phyloP scores from a whole-genome alignment of 2,888 invertebrate genomes.

The Athripsodes cinereus region DNA sequence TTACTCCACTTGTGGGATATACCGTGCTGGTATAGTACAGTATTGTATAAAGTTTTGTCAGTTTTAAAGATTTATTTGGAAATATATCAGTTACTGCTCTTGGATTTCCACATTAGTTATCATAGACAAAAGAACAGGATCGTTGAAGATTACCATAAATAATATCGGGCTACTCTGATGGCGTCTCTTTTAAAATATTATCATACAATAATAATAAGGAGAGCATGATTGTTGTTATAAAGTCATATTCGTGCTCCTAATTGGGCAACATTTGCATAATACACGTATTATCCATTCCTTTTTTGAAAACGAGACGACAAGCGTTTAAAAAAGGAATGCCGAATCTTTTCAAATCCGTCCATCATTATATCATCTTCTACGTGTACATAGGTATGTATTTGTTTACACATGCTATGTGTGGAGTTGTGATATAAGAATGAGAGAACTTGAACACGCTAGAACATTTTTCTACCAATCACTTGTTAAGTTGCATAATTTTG shows the following conservation, averaged over 20 bases:
- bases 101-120: neutral
- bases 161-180: neutral
- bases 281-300: neutral
- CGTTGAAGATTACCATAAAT: neutral
- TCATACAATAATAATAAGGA: no score
- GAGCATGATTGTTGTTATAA: neutral
- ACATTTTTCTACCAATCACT: no score
- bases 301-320: neutral
- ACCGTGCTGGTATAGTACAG: no score
- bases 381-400: no score
- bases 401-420: no score
- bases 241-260: neutral
- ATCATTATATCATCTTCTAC: neutral
- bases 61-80: no score
- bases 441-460: no score
- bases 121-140: neutral
- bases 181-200: neutral
- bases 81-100: no score
- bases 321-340: neutral
- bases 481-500: no score
- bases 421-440: no score
- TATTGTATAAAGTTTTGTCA: no score
- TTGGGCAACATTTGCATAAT: neutral
- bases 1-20: no score
- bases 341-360: neutral